Evolutionary conservation across 2,113 vertebrate genomes (phyloP).

Genomic region (Connochaetes taurinus): DNA sequence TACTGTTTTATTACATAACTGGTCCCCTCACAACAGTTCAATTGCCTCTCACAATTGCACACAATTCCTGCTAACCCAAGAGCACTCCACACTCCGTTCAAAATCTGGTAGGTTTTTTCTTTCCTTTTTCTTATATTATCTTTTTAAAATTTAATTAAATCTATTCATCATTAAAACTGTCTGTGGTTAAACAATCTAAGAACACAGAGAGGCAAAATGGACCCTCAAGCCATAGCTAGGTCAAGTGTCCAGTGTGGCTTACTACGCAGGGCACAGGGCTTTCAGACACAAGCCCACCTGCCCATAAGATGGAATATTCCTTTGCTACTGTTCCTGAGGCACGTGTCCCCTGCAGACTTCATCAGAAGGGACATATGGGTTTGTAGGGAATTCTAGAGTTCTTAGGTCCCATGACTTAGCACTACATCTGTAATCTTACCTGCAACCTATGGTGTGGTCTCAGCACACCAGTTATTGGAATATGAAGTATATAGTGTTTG

Average conservation of each 20-base stretch:
- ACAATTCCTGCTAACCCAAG: not conserved
- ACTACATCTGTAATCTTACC: not conserved
- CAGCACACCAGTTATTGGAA: not conserved
- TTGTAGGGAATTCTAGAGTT: not conserved
- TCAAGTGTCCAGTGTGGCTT: not conserved
- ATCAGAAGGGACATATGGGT: not conserved
- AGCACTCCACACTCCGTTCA: fast-evolving
- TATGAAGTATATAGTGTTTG: too few relatives aligned
- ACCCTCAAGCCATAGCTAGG: not conserved
- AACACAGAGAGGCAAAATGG: not conserved
- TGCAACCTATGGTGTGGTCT: fast-evolving
- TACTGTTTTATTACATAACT: not conserved
- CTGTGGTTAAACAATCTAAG: not conserved
- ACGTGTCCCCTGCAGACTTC: not conserved
- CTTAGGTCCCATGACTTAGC: not conserved
- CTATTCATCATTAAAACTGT: not conserved
- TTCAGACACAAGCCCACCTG: not conserved
- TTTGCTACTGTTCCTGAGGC: not conserved
- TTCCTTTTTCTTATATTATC: not conserved
- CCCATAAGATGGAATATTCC: not conserved
- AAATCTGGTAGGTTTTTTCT: not conserved
- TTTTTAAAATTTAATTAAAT: not conserved
- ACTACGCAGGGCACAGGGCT: fast-evolving
- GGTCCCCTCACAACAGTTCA: not conserved
- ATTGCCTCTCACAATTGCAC: not conserved